These are phyloP conservation scores for Proteles cristata DNA, from an alignment of 2,113 vertebrate genomes.

Conservation along the genomic window DNA sequence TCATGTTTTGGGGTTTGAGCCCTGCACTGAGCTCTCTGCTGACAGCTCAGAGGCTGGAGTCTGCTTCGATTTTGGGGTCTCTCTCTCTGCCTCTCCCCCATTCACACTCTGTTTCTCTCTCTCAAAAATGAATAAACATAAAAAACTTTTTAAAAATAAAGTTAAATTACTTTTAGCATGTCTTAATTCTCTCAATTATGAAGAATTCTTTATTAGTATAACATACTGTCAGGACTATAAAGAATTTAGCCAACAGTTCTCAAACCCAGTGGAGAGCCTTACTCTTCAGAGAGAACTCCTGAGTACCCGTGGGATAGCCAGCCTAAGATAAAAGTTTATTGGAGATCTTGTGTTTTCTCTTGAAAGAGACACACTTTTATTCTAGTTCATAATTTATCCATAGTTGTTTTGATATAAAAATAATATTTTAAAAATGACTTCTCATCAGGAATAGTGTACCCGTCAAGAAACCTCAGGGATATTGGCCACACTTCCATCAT, in stretches of 20 bases:
- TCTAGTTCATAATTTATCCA: background rate
- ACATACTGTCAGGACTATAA: background rate
- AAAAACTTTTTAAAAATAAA: background rate
- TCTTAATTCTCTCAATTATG: background rate
- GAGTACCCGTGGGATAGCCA: rapidly evolving
- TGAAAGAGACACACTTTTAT: background rate
- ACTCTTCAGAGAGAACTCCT: background rate
- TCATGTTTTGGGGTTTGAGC: too few species aligned
- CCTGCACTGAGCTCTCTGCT: too few species aligned
- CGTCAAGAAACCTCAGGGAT: background rate
- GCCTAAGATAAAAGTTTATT: background rate
- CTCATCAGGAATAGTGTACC: background rate
- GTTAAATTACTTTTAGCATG: background rate
- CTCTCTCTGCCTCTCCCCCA: too few species aligned
- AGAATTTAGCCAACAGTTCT: background rate
- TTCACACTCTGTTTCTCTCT: too few species aligned
- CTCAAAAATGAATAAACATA: too few species aligned
- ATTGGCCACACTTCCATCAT: rapidly evolving
- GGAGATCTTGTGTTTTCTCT: background rate
- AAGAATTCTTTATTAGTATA: background rate
- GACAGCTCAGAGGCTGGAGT: too few species aligned
- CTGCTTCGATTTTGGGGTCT: too few species aligned
- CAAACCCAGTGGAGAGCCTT: background rate
- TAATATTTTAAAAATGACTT: background rate
- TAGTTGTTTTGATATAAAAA: background rate